A percentile compares a stretch with the other conserved stretches of the same genome.
phyloP scores from a whole-genome alignment of 2,888 invertebrate species.

The Tetanocera ferruginea region DNA sequence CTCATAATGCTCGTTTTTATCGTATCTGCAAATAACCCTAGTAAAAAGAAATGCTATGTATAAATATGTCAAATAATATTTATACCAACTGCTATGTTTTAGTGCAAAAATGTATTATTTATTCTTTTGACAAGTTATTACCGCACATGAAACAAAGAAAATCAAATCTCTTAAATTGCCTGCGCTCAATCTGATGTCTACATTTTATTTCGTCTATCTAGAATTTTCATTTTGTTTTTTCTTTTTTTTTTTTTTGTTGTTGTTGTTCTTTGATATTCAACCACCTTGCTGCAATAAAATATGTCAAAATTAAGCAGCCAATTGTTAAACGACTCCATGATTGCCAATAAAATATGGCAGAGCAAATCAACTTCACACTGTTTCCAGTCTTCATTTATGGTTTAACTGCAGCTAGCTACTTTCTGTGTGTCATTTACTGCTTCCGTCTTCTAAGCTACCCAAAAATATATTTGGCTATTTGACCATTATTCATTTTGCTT shows the following conservation, averaged over 20 bases:
- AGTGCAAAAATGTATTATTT: too few species aligned
- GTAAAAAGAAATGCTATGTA: too few species aligned
- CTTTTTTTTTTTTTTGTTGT: slow-evolving; percentile 18
- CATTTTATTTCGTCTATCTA: too few species aligned
- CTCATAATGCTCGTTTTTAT: too few species aligned
- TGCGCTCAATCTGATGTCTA: too few species aligned
- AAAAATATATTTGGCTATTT: background rate
- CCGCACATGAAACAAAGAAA: too few species aligned
- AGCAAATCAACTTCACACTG: slow-evolving; percentile 42
- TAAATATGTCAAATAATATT: too few species aligned
- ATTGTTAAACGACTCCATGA: slow-evolving; percentile 57
- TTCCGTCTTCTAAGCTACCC: background rate
- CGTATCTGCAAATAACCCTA: too few species aligned
- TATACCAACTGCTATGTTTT: too few species aligned
- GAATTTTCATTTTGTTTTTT: background rate
- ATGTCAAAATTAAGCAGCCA: slow-evolving; percentile 47
- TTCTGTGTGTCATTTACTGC: background rate
- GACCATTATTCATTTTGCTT: slow-evolving; percentile 26
- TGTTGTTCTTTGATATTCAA: slow-evolving; percentile 7
- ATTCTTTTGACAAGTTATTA: too few species aligned
- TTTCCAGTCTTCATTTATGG: background rate
- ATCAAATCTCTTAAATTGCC: too few species aligned
- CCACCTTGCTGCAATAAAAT: slow-evolving; percentile 26
- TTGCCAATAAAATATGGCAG: slow-evolving; percentile 55
- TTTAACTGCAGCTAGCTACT: background rate